A percentile compares a stretch with the other conserved stretches of the same genome.
Evolutionary conservation across 2,888 invertebrate species (phyloP).

Genomic region (Quadroppia sp.): DNA sequence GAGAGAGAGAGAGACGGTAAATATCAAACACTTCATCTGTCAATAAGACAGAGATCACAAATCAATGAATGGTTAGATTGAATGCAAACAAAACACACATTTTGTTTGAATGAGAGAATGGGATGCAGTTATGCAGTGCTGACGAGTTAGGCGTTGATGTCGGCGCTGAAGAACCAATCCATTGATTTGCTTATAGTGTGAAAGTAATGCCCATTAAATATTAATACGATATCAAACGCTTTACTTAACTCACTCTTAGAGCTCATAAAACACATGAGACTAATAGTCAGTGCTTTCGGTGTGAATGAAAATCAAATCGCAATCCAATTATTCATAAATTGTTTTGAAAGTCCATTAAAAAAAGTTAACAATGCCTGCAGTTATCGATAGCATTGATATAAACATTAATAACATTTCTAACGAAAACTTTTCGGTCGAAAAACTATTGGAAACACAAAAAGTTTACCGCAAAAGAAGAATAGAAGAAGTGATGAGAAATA

Average conservation of each 20-base stretch:
- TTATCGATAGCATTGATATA: not conserved
- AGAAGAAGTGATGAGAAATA: not conserved
- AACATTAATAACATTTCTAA: not conserved
- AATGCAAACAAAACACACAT: constrained; percentile 37
- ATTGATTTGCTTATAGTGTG: constrained; percentile 33
- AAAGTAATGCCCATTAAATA: constrained; percentile 22
- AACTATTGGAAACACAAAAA: not conserved
- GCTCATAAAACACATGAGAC: not conserved
- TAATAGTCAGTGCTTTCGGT: not conserved
- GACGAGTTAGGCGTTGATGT: constrained; percentile 38
- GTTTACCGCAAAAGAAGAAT: not conserved
- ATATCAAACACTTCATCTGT: constrained; percentile 11
- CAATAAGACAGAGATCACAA: constrained; percentile 19
- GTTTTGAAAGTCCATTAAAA: not conserved
- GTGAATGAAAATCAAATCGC: not conserved
- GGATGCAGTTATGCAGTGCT: constrained; percentile 3
- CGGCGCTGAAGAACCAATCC: constrained; percentile 38
- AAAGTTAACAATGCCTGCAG: not conserved
- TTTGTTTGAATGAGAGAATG: not conserved
- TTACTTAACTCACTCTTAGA: constrained; percentile 12
- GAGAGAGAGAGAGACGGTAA: not conserved
- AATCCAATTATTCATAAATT: not conserved
- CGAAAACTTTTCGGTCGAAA: not conserved
- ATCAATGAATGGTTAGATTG: constrained; percentile 27
- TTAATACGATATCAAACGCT: not conserved